Evolutionary conservation across 2,888 invertebrate genomes (phyloP).

Genomic region (Sphaeridia pumilis): DNA sequence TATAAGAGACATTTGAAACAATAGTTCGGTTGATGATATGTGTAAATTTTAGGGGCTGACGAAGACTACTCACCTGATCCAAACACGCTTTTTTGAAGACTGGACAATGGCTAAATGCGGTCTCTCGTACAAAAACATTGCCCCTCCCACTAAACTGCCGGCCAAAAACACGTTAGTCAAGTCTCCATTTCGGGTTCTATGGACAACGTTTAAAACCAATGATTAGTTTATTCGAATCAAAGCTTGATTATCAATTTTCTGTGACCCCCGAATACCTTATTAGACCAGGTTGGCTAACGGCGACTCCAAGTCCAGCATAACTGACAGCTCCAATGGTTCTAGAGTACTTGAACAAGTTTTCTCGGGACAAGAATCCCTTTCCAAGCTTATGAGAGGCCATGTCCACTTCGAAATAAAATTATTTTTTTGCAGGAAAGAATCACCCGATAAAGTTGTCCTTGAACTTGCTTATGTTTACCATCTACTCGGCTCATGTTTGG

Average conservation of each 20-base stretch:
- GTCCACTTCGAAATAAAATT: too few species aligned
- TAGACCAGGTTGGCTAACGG: slow-evolving; percentile 27
- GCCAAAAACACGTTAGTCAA: slow-evolving; percentile 26
- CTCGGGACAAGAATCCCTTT: slow-evolving; percentile 8
- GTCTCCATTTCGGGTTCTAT: slow-evolving; percentile 12
- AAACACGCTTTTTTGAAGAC: slow-evolving; percentile 20
- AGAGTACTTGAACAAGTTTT: slow-evolving; percentile 27
- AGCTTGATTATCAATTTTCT: background rate
- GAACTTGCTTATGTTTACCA: too few species aligned
- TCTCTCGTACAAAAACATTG: slow-evolving; percentile 24
- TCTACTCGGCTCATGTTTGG: too few species aligned
- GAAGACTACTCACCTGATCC: slow-evolving; percentile 20
- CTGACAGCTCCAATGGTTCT: slow-evolving; percentile 22
- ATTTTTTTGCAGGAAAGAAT: too few species aligned
- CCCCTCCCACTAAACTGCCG: slow-evolving; percentile 23
- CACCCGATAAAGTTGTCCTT: too few species aligned
- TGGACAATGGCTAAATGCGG: slow-evolving; percentile 21
- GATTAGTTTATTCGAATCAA: background rate
- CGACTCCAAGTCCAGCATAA: slow-evolving; percentile 25
- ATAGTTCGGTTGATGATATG: background rate
- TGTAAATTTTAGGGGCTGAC: background rate
- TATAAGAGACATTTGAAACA: too few species aligned
- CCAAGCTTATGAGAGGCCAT: too few species aligned
- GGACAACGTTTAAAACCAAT: too few species aligned
- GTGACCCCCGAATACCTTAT: slow-evolving; percentile 16